Conservation (phyloP, 2,888 invertebrate species). For the Eledona agricola region DNA sequence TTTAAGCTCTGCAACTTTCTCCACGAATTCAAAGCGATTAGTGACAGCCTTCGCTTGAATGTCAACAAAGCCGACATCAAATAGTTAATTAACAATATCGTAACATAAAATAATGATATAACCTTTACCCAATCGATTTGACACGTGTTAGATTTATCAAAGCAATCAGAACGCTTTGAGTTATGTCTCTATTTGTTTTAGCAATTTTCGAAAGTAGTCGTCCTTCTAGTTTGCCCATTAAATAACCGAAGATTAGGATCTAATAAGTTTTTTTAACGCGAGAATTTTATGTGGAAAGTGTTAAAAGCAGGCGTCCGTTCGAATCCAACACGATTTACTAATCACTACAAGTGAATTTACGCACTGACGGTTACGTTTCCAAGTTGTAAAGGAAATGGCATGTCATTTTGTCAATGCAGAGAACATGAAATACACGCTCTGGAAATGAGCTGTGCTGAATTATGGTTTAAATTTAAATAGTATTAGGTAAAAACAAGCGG, state of each 20-base stretch:
- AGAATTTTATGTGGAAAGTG: slow-evolving; percentile 7
- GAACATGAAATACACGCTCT: slow-evolving; percentile 33
- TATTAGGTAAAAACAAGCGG: slow-evolving; percentile 12
- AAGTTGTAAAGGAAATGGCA: slow-evolving; percentile 35
- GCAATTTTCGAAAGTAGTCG: neutral
- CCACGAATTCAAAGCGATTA: too few species aligned
- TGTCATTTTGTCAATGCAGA: slow-evolving; percentile 37
- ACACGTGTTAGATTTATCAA: slow-evolving; percentile 3
- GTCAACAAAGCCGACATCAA: slow-evolving; percentile 1
- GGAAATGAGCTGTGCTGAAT: slow-evolving; percentile 37
- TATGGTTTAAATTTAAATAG: slow-evolving; percentile 35
- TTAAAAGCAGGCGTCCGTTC: slow-evolving; percentile 11
- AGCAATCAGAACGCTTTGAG: slow-evolving; percentile 1
- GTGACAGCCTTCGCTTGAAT: slow-evolving; percentile 6
- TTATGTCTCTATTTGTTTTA: slow-evolving; percentile 1
- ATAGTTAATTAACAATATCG: slow-evolving; percentile 1
- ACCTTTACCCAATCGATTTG: slow-evolving; percentile 3
- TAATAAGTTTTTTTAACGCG: slow-evolving; percentile 1
- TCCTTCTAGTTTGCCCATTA: neutral
- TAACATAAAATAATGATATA: slow-evolving; percentile 1
- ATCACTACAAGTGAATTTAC: slow-evolving; percentile 35
- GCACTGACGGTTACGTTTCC: slow-evolving; percentile 31
- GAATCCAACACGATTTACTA: slow-evolving; percentile 24
- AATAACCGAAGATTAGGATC: neutral
- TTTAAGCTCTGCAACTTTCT: too few species aligned